Evolutionary conservation across 2,888 invertebrate species (phyloP).

Genomic region (Tiliacea aurago): DNA sequence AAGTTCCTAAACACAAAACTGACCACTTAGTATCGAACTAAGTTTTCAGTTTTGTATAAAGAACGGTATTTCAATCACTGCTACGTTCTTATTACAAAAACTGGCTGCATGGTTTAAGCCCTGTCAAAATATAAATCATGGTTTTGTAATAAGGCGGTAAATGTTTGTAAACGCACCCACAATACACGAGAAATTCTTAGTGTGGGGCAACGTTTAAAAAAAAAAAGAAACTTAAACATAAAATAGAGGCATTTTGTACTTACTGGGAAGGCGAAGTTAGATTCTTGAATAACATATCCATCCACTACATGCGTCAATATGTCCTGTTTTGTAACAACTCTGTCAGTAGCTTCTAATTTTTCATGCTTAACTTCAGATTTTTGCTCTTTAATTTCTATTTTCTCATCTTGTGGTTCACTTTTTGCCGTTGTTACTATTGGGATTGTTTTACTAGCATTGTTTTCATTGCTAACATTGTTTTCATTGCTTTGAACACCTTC

Average conservation of each 20-base stretch:
- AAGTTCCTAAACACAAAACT: too few relatives aligned
- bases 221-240: too few relatives aligned
- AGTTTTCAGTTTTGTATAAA: too few relatives aligned
- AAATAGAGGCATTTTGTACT: constrained; percentile 61
- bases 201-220: too few relatives aligned
- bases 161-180: too few relatives aligned
- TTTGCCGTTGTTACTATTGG: background rate
- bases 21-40: too few relatives aligned
- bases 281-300: constrained; percentile 87
- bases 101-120: too few relatives aligned
- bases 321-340: constrained; percentile 61
- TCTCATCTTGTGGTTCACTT: constrained; percentile 24
- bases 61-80: too few relatives aligned
- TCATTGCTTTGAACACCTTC: constrained; percentile 3
- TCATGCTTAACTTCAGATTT: constrained; percentile 39
- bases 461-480: constrained; percentile 6
- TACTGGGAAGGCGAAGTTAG: constrained; percentile 86
- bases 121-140: too few relatives aligned
- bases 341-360: constrained; percentile 28
- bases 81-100: too few relatives aligned
- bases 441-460: constrained; percentile 9
- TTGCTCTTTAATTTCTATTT: constrained; percentile 39
- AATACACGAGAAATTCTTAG: too few relatives aligned
- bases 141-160: too few relatives aligned
- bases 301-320: constrained; percentile 84